Conservation (phyloP, 2,888 invertebrate species). For the Thereva unica region DNA sequence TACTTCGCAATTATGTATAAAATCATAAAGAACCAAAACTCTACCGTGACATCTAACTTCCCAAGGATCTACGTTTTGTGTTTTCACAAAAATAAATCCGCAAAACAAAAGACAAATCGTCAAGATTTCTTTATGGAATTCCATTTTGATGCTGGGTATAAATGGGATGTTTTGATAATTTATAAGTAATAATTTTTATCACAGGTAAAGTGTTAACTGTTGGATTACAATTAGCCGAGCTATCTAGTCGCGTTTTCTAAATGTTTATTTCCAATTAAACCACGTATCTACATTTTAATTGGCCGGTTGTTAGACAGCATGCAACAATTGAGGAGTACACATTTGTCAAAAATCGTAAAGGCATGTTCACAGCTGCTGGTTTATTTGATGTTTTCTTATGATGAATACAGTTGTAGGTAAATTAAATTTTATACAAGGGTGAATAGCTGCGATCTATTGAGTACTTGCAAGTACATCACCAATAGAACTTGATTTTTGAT, state of each 20-base stretch:
- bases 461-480: too few relatives aligned
- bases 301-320: constrained; percentile 3
- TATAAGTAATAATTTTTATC: constrained; percentile 4
- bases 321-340: background rate
- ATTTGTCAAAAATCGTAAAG: too few relatives aligned
- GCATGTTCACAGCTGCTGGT: too few relatives aligned
- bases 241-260: constrained; percentile 1
- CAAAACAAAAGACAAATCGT: too few relatives aligned
- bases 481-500: too few relatives aligned
- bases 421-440: too few relatives aligned
- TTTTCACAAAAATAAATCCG: background rate
- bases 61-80: constrained; percentile 30
- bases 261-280: background rate
- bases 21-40: background rate
- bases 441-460: too few relatives aligned
- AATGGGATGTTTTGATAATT: too few relatives aligned
- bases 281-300: constrained; percentile 34
- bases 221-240: background rate
- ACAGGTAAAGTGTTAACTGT: background rate
- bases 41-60: constrained; percentile 37
- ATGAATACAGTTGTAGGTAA: too few relatives aligned
- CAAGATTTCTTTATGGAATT: too few relatives aligned
- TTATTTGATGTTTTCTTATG: too few relatives aligned
- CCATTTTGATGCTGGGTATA: too few relatives aligned
- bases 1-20: background rate